Base-by-base conservation (phyloP, 2,797 vertebrate genomes). In the Australoheros facetus region DNA sequence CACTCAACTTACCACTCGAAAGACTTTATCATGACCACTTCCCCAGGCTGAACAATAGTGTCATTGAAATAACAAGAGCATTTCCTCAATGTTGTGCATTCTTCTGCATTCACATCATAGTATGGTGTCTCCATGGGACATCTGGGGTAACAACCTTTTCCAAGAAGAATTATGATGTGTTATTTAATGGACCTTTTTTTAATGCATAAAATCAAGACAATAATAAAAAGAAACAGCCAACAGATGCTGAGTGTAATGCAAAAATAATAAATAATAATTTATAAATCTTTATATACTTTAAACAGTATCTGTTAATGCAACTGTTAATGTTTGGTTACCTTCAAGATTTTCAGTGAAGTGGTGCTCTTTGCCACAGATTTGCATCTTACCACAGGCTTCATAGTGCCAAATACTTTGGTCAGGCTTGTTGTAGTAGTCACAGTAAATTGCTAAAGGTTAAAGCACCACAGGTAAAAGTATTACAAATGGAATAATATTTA, bases 391-490 rank as follows among this genome's bases (percentile, higher is more conserved):
- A 78, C 97, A 97, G 19, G 96, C 88, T 12, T 96, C 93, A 48
- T 97, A 97, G 89, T 96, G 96, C 97, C 97, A 97, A 75, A 83
- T 95, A 64, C 79, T 95, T 74, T 95, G 89, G 1, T 92, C 92
- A 45, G 91, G 85, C 30, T 93, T 87, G 6, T 97, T 97, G 88
- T 96, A 97, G 86, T 96, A 97, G 88, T 97, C 97, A 87, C 97
- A 97, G 88, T 95, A 97, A 53, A 97, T 95, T n/a, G 97, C 96
- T 97, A 32, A 8, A 72, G 74, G 58, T 69, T n/a, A 2, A 57
- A 57, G 9, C 19, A 57, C 28, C 26, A 57, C 28, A 11, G 14
- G 17, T 58, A 19, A 19, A 19, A 19, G 32, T 32, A 32, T 32
- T 32, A 17, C 16, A 58, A 28, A 30, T 7, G 30, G 28, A 57